Evolutionary conservation across 2,113 vertebrate species (phyloP).

Genomic region (Barnardius zonarius): DNA sequence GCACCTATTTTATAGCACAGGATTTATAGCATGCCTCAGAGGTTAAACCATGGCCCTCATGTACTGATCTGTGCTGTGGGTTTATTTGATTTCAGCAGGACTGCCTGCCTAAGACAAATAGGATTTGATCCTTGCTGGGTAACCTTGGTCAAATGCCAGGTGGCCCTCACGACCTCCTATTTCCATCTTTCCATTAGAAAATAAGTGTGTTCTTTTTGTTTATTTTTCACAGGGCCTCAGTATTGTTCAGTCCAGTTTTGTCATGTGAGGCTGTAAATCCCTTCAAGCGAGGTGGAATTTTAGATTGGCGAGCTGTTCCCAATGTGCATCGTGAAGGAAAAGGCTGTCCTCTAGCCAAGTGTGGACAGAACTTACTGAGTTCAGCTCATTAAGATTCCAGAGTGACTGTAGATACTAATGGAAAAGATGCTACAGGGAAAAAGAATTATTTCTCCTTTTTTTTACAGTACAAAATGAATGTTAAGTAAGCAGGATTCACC

Average conservation of each 20-base stretch:
- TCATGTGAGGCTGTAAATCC: slow-evolving; percentile 39
- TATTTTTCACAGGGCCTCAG: slow-evolving; percentile 23
- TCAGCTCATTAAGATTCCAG: slow-evolving; percentile 45
- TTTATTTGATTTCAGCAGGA: slow-evolving; percentile 44
- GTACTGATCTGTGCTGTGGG: slow-evolving; percentile 13
- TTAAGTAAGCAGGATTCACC: slow-evolving; percentile 27
- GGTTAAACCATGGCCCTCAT: slow-evolving; percentile 23
- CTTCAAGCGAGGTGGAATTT: slow-evolving; percentile 31
- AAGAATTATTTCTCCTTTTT: slow-evolving; percentile 47
- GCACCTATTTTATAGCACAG: slow-evolving; percentile 39
- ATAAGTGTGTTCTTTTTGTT: slow-evolving; percentile 35
- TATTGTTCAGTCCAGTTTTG: slow-evolving; percentile 32
- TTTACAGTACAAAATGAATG: slow-evolving; percentile 20
- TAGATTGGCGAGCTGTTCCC: slow-evolving; percentile 22
- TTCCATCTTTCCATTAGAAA: slow-evolving; percentile 42
- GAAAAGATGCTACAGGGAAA: slow-evolving; percentile 20
- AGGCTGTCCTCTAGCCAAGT: neutral
- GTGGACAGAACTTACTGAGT: neutral
- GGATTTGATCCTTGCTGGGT: slow-evolving; percentile 54
- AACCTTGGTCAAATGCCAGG: slow-evolving; percentile 54
- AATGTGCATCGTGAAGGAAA: neutral
- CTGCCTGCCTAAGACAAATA: slow-evolving; percentile 44
- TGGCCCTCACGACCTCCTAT: slow-evolving; percentile 5
- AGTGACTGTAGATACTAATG: neutral
- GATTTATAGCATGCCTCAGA: slow-evolving; percentile 29